Percentiles rank a stretch among this genome's conserved stretches.
phyloP scores from a whole-genome alignment of 2,888 invertebrate species.

The Eledona agricola region DNA sequence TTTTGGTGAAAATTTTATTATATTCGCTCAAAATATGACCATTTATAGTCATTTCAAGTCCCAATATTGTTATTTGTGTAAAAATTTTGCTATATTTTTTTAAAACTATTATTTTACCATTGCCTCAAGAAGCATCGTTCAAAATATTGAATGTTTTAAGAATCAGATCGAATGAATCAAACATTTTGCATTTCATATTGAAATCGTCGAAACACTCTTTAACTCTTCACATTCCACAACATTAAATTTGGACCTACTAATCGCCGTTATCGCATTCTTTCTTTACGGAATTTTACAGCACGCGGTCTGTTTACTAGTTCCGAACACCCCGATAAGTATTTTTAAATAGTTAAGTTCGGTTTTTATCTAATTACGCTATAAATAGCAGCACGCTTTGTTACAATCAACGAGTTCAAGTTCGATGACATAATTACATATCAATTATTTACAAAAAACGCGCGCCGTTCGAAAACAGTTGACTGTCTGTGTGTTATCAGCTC shows the following conservation, averaged over 20 bases:
- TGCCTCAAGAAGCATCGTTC: too few relatives aligned
- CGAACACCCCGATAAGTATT: slow-evolving; percentile 7
- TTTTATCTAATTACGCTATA: slow-evolving; percentile 11
- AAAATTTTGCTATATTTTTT: too few relatives aligned
- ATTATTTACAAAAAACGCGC: slow-evolving; percentile 7
- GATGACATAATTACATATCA: slow-evolving; percentile 19
- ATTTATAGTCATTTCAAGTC: too few relatives aligned
- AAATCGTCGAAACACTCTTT: too few relatives aligned
- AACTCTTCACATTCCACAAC: background rate
- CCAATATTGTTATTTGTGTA: too few relatives aligned
- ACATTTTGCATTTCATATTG: too few relatives aligned
- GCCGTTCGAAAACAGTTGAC: background rate
- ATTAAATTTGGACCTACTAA: background rate
- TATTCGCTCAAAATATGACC: too few relatives aligned
- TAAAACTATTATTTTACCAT: too few relatives aligned
- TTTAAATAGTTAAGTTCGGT: slow-evolving; percentile 7
- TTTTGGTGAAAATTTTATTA: too few relatives aligned
- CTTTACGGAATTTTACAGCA: slow-evolving; percentile 9
- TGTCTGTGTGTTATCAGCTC: background rate
- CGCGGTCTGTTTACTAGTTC: slow-evolving; percentile 5
- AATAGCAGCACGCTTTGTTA: slow-evolving; percentile 7
- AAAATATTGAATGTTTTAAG: too few relatives aligned
- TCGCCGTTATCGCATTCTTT: background rate
- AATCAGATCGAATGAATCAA: too few relatives aligned
- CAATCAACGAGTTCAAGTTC: slow-evolving; percentile 12